Percentiles rank a stretch among this genome's conserved stretches.
These are phyloP conservation scores for Alosa alosa DNA, from an alignment of 2,113 vertebrate species.

Conservation along the genomic window DNA sequence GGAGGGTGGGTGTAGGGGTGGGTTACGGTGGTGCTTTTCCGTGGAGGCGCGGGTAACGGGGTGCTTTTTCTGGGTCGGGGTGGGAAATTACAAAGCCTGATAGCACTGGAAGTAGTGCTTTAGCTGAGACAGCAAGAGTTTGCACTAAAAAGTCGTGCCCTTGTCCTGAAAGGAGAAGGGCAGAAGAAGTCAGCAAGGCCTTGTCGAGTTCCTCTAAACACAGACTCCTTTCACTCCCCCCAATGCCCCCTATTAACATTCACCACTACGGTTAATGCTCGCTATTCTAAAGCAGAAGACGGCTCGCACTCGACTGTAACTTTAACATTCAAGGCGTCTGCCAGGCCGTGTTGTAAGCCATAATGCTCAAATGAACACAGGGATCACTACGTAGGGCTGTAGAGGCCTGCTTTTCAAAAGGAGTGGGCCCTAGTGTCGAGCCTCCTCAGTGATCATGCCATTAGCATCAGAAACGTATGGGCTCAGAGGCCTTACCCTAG, in stretches of 20 bases:
- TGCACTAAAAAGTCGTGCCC: slow-evolving; percentile 79
- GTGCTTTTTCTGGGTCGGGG: slow-evolving; percentile 56
- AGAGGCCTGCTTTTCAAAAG: neutral
- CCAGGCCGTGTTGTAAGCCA: neutral
- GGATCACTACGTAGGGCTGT: neutral
- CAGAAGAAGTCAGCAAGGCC: slow-evolving; percentile 66
- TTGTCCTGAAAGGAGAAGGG: slow-evolving; percentile 67
- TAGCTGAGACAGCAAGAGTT: slow-evolving; percentile 77
- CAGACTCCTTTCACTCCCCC: slow-evolving; percentile 47
- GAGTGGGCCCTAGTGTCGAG: neutral
- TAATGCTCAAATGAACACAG: neutral
- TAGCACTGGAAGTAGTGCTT: slow-evolving; percentile 78
- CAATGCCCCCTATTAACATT: neutral
- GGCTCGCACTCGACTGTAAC: neutral
- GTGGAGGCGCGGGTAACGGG: slow-evolving; percentile 46
- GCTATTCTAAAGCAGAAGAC: neutral
- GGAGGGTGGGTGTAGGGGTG: slow-evolving; percentile 46
- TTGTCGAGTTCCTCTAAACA: slow-evolving; percentile 62
- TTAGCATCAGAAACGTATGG: neutral
- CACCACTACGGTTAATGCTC: neutral
- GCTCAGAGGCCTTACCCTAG: neutral
- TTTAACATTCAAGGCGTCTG: neutral
- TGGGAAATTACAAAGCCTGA: slow-evolving; percentile 69
- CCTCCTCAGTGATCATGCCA: neutral
- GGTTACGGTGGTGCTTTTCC: slow-evolving; percentile 53